phyloP scores from a whole-genome alignment of 2,113 vertebrate species.

The Seriola dumerili region DNA sequence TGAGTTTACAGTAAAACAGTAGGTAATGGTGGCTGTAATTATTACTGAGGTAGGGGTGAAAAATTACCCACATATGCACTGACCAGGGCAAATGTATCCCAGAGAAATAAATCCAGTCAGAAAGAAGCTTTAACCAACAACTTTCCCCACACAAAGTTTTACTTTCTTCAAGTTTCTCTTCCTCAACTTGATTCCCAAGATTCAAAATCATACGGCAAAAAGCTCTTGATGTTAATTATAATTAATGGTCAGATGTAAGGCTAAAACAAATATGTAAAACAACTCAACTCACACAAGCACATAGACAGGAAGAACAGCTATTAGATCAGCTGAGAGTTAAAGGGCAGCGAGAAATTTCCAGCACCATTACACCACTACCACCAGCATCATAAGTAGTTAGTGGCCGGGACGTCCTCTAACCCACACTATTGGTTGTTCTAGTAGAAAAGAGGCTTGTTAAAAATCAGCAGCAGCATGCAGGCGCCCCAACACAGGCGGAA shows the following conservation, averaged over 20 bases:
- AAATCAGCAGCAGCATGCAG: slow-evolving; percentile 72
- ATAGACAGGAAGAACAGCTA: slow-evolving; percentile 2
- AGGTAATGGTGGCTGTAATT: too few species aligned
- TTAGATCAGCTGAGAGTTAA: neutral
- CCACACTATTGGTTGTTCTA: slow-evolving; percentile 52
- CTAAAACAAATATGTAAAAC: too few species aligned
- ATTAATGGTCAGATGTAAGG: neutral
- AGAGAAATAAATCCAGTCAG: too few species aligned
- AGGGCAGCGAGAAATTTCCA: neutral
- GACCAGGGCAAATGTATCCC: too few species aligned
- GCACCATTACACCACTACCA: slow-evolving; percentile 36
- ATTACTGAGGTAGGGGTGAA: too few species aligned
- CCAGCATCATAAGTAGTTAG: slow-evolving; percentile 72
- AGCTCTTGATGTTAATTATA: neutral
- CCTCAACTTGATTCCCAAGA: neutral
- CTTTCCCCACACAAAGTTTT: too few species aligned
- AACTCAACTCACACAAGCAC: neutral
- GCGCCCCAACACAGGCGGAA: slow-evolving; percentile 48
- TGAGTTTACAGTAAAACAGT: too few species aligned
- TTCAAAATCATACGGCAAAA: neutral
- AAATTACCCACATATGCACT: too few species aligned
- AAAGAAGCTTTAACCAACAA: too few species aligned
- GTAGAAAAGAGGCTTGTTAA: slow-evolving; percentile 51
- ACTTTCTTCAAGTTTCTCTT: too few species aligned
- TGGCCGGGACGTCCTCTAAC: slow-evolving; percentile 47